Percentiles rank a stretch among this genome's conserved stretches.
phyloP scores from a whole-genome alignment of 2,797 vertebrate genomes.

The Pogonophryne albipinna region DNA sequence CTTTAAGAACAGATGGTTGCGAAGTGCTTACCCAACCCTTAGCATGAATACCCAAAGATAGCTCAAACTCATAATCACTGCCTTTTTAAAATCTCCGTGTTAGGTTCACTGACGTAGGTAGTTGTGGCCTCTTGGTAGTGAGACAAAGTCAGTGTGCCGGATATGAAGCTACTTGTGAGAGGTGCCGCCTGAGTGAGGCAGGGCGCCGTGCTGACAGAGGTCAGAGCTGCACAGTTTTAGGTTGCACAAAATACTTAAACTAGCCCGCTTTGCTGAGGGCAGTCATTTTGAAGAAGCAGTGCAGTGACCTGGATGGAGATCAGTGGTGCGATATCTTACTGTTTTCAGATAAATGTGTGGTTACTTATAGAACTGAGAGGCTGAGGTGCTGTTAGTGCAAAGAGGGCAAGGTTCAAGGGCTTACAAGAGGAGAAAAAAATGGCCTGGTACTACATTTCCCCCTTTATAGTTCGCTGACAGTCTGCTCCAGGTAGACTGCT shows the following conservation, averaged over 20 bases:
- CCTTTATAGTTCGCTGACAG: slow-evolving; percentile 52
- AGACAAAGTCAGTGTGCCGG: slow-evolving; percentile 35
- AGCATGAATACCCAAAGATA: slow-evolving; percentile 2
- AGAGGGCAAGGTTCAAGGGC: slow-evolving; percentile 7
- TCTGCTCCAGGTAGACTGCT: slow-evolving; percentile 73
- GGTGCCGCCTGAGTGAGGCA: slow-evolving; percentile 54
- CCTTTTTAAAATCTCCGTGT: slow-evolving; percentile 12
- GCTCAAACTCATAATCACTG: slow-evolving; percentile 22
- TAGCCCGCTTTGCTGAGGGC: slow-evolving; percentile 33
- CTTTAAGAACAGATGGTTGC: background rate
- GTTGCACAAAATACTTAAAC: slow-evolving; percentile 43
- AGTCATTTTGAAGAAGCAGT: slow-evolving; percentile 16
- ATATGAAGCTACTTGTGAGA: slow-evolving; percentile 61
- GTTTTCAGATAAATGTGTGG: background rate
- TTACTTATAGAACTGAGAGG: slow-evolving; percentile 21
- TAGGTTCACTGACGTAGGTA: slow-evolving; percentile 17
- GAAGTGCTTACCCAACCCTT: background rate
- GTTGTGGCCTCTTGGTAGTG: slow-evolving; percentile 9
- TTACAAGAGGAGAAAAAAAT: slow-evolving; percentile 42
- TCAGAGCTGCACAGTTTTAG: slow-evolving; percentile 45
- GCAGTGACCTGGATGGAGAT: slow-evolving; percentile 5
- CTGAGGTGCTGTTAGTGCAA: slow-evolving; percentile 30
- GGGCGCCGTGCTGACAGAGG: slow-evolving; percentile 51
- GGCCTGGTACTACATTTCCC: slow-evolving; percentile 31
- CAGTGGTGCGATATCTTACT: slow-evolving; percentile 1